Evolutionary conservation across 2,797 vertebrate species (phyloP).

Genomic region (Uromys caudimaculatus): DNA sequence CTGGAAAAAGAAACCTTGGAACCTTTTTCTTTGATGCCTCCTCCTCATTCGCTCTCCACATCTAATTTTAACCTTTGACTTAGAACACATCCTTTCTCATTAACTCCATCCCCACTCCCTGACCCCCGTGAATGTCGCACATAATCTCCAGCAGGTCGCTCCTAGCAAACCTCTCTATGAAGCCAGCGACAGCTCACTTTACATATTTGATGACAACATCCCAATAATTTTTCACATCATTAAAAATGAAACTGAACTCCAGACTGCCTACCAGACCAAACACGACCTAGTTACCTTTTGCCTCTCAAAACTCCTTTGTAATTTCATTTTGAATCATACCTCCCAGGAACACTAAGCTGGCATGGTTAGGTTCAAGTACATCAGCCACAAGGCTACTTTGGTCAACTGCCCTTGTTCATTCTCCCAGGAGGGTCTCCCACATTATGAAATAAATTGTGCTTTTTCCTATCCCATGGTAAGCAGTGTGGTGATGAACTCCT

Average conservation of each 20-base stretch:
- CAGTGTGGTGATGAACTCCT: neutral
- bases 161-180: neutral
- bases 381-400: neutral
- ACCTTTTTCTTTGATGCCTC: neutral
- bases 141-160: neutral
- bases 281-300: neutral
- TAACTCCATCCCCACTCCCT: neutral
- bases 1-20: neutral
- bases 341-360: neutral
- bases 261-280: neutral
- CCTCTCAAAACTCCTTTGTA: neutral
- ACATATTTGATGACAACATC: conserved; percentile 47
- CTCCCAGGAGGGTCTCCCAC: neutral
- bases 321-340: neutral
- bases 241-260: conserved; percentile 59
- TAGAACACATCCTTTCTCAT: neutral
- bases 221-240: conserved; percentile 29
- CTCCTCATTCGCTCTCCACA: too few species aligned
- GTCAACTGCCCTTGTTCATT: neutral
- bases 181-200: neutral
- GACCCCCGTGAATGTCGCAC: neutral
- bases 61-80: neutral
- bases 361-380: neutral
- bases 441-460: neutral
- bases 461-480: neutral